Evolutionary conservation across 2,888 invertebrate species (phyloP).

Genomic region (Andricus quercusramuli): DNA sequence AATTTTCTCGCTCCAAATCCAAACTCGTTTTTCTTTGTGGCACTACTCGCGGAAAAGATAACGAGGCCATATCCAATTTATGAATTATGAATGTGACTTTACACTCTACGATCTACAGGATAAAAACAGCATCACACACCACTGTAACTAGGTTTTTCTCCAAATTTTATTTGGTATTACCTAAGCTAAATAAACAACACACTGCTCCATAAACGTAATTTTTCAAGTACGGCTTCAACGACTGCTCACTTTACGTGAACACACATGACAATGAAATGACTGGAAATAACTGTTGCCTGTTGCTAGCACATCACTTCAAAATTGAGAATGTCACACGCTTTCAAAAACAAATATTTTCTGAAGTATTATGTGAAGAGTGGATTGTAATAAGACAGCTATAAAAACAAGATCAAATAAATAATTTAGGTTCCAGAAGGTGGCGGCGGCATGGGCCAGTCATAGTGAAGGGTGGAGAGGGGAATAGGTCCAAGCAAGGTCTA

Average conservation of each 20-base stretch:
- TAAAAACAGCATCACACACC: not conserved
- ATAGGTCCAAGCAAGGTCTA: too few relatives aligned
- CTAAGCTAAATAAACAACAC: not conserved
- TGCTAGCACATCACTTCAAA: not conserved
- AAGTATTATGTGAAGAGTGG: not conserved
- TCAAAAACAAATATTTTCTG: not conserved
- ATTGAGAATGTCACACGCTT: not conserved
- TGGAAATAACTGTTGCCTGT: not conserved
- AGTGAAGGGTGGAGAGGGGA: too few relatives aligned
- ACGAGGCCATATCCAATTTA: slow-evolving; percentile 83
- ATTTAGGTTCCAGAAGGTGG: too few relatives aligned
- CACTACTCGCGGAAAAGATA: slow-evolving; percentile 86
- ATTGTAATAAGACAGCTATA: too few relatives aligned
- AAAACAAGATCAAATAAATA: too few relatives aligned
- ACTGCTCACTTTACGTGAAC: not conserved
- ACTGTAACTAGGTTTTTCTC: not conserved
- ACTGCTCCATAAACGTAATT: not conserved
- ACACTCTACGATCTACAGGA: not conserved
- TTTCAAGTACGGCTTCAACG: not conserved
- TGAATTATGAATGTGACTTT: not conserved
- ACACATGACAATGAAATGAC: not conserved
- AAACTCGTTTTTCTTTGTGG: slow-evolving; percentile 88
- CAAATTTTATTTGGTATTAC: not conserved
- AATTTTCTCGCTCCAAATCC: slow-evolving; percentile 89
- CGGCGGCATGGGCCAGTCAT: too few relatives aligned